Evolutionary conservation across 2,888 invertebrate species (phyloP), one percentile per base, ranked within the genome.

Genomic region (Phyllotreta cruciferae): DNA sequence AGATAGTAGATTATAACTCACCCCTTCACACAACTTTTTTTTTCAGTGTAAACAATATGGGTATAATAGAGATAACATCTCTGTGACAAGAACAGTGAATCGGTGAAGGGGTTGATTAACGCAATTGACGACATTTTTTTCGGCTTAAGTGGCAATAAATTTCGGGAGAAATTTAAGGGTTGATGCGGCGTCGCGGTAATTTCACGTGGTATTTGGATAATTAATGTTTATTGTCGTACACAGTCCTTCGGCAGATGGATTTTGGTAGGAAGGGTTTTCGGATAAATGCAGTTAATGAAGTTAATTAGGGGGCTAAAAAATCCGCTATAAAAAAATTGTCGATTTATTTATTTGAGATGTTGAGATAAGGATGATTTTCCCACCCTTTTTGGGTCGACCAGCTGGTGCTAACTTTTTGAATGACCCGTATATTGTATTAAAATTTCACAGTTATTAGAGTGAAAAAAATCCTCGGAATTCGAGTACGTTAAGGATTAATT

Each of bases 61-160:
- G 74, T 72, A 67, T 69, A 35, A 63, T 54, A 54, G 45, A 73
- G 77, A 76, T 76, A 77, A 75, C 75, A 77, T 77, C 77, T 77
- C 72, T 72, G 72, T 76, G 71, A 72, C 72, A 66, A 72, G 73
- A 70, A 71, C 71, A 73, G 73, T 74, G 74, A 76, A 74, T 75
- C 72, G 67, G 62, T 71, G 70, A 75, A 73, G 73, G 74, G 71
- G 74, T 77, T 75, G 75, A 77, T 78, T 75, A 77, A 73, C 67
- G 72, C 73, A 73, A 77, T 78, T 76, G 75, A 74, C 67, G 74
- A 71, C 72, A 71, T 73, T 77, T 77, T 74, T 68, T 76, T 62
- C 47, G 64, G 64, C 66, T 71, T 75, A 77, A 77, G 74, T 75
- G 76, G 71, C 71, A 74, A 78, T 78, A 78, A 78, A 78, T 78